Evolutionary conservation across 2,113 vertebrate species (phyloP).

Genomic region (Dromiciops gliroides): DNA sequence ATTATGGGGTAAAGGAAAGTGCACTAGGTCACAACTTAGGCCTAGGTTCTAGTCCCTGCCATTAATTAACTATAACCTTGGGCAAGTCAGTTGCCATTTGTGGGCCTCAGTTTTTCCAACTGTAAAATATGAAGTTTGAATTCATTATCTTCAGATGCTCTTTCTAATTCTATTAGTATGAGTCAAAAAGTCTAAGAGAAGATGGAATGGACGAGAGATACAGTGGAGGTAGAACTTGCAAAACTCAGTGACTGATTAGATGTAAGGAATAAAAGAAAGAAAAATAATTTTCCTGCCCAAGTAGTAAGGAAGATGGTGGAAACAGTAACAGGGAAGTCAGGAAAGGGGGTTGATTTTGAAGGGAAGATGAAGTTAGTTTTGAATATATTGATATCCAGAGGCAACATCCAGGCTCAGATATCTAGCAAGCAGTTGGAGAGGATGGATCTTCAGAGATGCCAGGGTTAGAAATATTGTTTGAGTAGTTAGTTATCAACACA

Average conservation of each 20-base stretch:
- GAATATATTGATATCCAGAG: neutral
- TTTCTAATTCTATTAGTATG: neutral
- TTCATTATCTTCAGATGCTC: neutral
- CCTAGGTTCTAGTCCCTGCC: neutral
- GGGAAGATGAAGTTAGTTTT: neutral
- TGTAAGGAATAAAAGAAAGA: neutral
- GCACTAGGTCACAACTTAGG: neutral
- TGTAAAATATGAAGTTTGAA: neutral
- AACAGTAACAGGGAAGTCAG: neutral
- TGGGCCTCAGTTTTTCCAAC: neutral
- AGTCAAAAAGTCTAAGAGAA: neutral
- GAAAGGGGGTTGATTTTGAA: neutral
- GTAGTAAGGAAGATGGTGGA: neutral
- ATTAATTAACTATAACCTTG: neutral
- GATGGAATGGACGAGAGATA: neutral
- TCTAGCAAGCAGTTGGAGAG: neutral
- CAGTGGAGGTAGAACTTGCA: neutral
- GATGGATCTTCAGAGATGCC: neutral
- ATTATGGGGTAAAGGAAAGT: too few species aligned
- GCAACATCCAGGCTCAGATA: neutral
- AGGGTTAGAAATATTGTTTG: neutral
- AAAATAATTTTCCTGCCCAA: neutral
- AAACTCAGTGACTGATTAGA: neutral
- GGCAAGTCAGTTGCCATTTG: neutral
- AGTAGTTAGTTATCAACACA: neutral